These are phyloP conservation scores for Tretioscincus oriximinensis DNA, from an alignment of 2,113 vertebrate species.

Conservation along the genomic window DNA sequence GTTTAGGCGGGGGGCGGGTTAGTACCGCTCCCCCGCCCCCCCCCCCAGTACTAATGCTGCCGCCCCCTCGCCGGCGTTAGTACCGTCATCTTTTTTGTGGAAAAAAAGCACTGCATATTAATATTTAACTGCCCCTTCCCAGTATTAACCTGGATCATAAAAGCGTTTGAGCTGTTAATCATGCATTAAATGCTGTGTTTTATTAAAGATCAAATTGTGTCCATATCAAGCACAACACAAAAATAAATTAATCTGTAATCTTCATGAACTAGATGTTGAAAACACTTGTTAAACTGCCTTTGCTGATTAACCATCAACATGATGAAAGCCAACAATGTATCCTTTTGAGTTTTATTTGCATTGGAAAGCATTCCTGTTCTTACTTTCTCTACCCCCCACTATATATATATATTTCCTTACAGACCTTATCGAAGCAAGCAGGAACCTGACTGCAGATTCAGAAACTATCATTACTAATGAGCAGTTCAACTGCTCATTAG, in stretches of 20 bases:
- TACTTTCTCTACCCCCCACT: neutral
- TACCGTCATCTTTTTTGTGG: too few relatives aligned
- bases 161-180: neutral
- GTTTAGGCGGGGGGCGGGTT: too few relatives aligned
- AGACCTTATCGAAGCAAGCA: conserved; percentile 68
- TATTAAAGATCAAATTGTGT: conserved; percentile 43
- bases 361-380: conserved; percentile 62
- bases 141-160: neutral
- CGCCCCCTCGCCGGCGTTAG: too few relatives aligned
- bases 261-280: conserved; percentile 65
- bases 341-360: conserved; percentile 74
- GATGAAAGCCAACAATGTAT: conserved; percentile 72
- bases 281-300: conserved; percentile 69
- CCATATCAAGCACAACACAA: conserved; percentile 61
- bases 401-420: conserved; percentile 61
- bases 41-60: too few relatives aligned
- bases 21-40: too few relatives aligned
- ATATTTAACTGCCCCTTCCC: neutral
- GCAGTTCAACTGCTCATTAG: conserved; percentile 66
- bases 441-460: conserved; percentile 60
- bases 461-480: conserved; percentile 67
- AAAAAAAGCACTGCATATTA: too few relatives aligned
- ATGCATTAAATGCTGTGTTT: neutral
- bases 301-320: conserved; percentile 75
- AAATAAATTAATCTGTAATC: conserved; percentile 71